Base-by-base conservation (phyloP, 2,888 invertebrate species). In the Agrenia bidenticulata region DNA sequence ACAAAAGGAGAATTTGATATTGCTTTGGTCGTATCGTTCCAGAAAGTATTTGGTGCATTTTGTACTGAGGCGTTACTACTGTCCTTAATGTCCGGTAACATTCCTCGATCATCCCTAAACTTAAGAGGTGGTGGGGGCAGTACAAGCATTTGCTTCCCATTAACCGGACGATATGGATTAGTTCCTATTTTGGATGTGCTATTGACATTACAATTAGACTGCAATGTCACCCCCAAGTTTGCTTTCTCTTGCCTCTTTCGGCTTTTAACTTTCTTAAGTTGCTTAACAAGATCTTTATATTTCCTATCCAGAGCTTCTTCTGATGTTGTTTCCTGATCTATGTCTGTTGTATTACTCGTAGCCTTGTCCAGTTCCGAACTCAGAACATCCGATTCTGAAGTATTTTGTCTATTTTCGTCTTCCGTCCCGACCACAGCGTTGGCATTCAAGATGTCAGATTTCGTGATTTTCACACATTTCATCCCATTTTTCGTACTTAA, bases 51-150 rank as follows among this genome's bases (percentile, higher is more conserved):
- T n/a, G n/a, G n/a, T n/a, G n/a, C n/a, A n/a, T n/a, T n/a, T n/a
- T n/a, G n/a, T n/a, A 11, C 32, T 7, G 32, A 32, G 11, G 4
- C 11, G 11, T 32, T 32, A 11, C 11, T 32, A 11, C 32, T 11
- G 11, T 11, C 32, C 5, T 19, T 45, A 45, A 17, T 45, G 5
- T 45, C 45, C 7, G 19, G 45, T 19, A 45, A 5, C 4, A 45
- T 5, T 45, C 19, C 19, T 7, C 2, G 42, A n/a, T 21, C 45
- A 45, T 58, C 58, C 19, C 58, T 42, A 51, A 60, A 60, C 49
- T 51, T n/a, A 19, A 24, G 13, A 9, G 60, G 60, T 4, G 60
- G 60, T 50, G 51, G 60, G 15, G 60, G 60, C 7, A 49, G 17
- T 11, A 59, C 59, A 21, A 42, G 37, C 7, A 49, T 41, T 37